These are phyloP conservation scores for Neuroscelio doddi DNA, from an alignment of 2,888 invertebrate genomes.

Conservation along the genomic window DNA sequence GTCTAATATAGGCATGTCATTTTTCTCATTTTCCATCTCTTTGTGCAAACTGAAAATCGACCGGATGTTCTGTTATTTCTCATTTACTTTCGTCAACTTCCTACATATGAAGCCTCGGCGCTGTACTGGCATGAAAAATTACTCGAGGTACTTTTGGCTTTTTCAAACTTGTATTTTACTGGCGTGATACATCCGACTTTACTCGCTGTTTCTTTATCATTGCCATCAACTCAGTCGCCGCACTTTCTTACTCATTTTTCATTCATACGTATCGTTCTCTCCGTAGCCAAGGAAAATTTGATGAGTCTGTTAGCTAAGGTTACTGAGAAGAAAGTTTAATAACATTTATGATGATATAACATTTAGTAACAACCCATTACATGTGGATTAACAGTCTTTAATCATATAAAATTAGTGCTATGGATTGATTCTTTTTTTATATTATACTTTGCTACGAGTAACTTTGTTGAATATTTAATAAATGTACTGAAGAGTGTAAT, in stretches of 20 bases:
- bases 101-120: conserved; percentile 1
- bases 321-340: too few relatives aligned
- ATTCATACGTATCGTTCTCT: conserved; percentile 49
- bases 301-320: conserved; percentile 20
- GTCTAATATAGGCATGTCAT: conserved; percentile 24
- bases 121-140: conserved; percentile 10
- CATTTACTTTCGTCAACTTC: conserved; percentile 18
- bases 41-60: conserved; percentile 3
- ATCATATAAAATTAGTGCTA: too few relatives aligned
- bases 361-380: too few relatives aligned
- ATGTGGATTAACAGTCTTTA: too few relatives aligned
- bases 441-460: too few relatives aligned
- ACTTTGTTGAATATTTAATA: too few relatives aligned
- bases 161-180: conserved; percentile 25
- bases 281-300: conserved; percentile 39
- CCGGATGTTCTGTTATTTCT: conserved; percentile 15
- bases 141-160: conserved; percentile 20
- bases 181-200: conserved; percentile 9
- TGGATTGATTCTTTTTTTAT: too few relatives aligned
- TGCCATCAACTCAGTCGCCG: conserved; percentile 3
- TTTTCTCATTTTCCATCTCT: conserved; percentile 40
- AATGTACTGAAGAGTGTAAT: too few relatives aligned
- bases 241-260: conserved; percentile 13
- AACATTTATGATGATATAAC: too few relatives aligned
- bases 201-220: conserved; percentile 21